Base-by-base conservation (phyloP, 2,797 vertebrate species). In the Anniella stebbinsi region DNA sequence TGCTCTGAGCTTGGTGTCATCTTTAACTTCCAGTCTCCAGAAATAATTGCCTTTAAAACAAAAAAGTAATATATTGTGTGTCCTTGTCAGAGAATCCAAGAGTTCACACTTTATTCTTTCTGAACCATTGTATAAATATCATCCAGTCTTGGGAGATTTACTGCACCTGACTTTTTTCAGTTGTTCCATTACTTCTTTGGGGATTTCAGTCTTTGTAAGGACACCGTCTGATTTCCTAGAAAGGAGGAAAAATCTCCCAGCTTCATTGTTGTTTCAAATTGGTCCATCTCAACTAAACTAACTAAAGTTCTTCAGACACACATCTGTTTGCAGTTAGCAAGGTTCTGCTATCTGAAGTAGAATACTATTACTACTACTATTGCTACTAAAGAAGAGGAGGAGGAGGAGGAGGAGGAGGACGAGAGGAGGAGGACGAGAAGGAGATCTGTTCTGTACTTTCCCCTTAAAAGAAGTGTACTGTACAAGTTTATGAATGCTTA, bases 151-250 rank as follows among this genome's bases (percentile, higher is more conserved):
- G 33, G 41, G 51, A 70, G 84, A 93, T 92, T 94, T 94, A 91
- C 73, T 86, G 17, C 89, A 94, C 93, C 30, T 69, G 57, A 69
- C 33, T 93, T 92, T 94, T 91, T 93, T 89, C 93, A 91, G 87
- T 92, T 95, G 91, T 91, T 94, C 90, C 93, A 77, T 57, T 57
- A 15, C 91, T 94, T 95, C 90, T 92, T 78, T 0, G 21, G 93
- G 83, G 84, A 89, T 36, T 90, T 36, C 28, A 6, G 54, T 76
- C 91, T 69, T 88, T 0, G 1, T 86, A 85, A 92, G 94, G 92
- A 90, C 94, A 89, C 70, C 36, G 89, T 92, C 91, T 93, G 90
- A 89, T 94, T 95, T 95, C 92, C 93, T 81, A 84, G 11, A n/a
- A 33, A 13, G 87, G 87, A 80, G 0, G 0, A 0, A 0, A 4